Percentiles rank a stretch among this genome's conserved stretches.
Evolutionary conservation across 1,140 invertebrate species (phyloP).

Genomic region (Meloidogyne chitwoodi): DNA sequence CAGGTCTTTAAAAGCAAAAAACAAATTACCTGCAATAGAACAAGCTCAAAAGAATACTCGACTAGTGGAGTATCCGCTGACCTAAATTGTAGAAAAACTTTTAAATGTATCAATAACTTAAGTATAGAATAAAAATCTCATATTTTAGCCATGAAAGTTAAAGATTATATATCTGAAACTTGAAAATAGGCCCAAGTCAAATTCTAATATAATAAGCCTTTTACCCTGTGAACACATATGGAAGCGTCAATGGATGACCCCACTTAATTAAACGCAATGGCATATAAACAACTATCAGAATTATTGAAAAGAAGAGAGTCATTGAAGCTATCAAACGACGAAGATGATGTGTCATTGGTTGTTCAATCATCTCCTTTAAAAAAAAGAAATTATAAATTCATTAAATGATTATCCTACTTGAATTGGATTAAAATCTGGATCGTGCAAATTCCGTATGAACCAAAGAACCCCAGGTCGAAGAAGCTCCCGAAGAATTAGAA

Average conservation of each 20-base stretch:
- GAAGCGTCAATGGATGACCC: conserved; percentile 79
- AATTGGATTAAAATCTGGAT: conserved; percentile 95
- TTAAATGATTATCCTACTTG: conserved; percentile 40
- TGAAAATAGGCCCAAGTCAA: too few species aligned
- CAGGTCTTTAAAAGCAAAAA: background rate
- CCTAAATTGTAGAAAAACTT: background rate
- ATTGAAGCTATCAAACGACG: conserved; percentile 83
- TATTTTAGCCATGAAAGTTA: too few species aligned
- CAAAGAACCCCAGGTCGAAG: conserved; percentile 63
- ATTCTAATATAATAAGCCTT: too few species aligned
- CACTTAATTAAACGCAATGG: conserved; percentile 82
- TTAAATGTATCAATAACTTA: too few species aligned
- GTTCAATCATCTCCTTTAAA: conserved; percentile 82
- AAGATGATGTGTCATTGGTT: conserved; percentile 83
- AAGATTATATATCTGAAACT: too few species aligned
- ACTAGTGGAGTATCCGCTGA: conserved; percentile 71
- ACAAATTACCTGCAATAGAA: conserved; percentile 76
- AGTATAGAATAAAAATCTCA: too few species aligned
- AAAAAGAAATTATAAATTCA: conserved; percentile 54
- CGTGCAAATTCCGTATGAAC: conserved; percentile 80
- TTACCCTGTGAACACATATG: conserved; percentile 78
- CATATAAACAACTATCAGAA: conserved; percentile 90
- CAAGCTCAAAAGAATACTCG: conserved; percentile 85
- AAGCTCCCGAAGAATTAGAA: conserved; percentile 84
- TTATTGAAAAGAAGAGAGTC: conserved; percentile 82